Evolutionary conservation across 2,888 invertebrate genomes (phyloP), one percentile per base, ranked within the genome.

Genomic region (Sarcophaga caerulescens): DNA sequence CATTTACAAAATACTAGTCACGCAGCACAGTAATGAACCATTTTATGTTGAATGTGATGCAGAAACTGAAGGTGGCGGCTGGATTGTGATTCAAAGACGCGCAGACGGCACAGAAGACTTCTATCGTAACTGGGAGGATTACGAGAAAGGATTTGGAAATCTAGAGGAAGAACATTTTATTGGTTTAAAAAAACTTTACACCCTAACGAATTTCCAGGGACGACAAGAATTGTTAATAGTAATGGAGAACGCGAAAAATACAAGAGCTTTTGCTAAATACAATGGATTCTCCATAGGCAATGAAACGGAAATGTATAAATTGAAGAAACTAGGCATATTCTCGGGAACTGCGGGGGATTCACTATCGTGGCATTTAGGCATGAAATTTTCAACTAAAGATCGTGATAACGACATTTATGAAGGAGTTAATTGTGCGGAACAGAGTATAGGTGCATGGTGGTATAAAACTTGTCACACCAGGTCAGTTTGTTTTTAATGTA

Each of bases 131-230:
- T 84, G 84, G 84, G 1, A 6, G 1, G 68, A 79, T 2, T 84
- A 84, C 19, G 14, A 79, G n/a, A 59, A 60, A 11, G 84, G 79
- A 0, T 84, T 84, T 52, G 84, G 84, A 11, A 35, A 17, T 12
- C 45, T 79, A 3, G 70, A 75, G 1, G 75, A 70, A 19, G 79
- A 84, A 65, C 75, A 75, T 12, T 84, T 79, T 17, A 84, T 84
- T 35, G 74, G 84, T 0, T 10, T 84, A 5, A 65, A 79, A 1
- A 84, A 79, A 14, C 47, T 84, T 8, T 23, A 84, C 65, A 75
- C 84, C 4, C 19, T 84, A 6, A 84, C 84, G 14, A 79, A 79
- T 12, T 79, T 35, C n/a, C 45, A 65, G 25, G 79, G 79, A 3
- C 75, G 69, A 2, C 84, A 79, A 3, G 84, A 84, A 45, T 60